Conservation (phyloP, 23 tunicate genomes). For the Clavelina lepadiformis region DNA sequence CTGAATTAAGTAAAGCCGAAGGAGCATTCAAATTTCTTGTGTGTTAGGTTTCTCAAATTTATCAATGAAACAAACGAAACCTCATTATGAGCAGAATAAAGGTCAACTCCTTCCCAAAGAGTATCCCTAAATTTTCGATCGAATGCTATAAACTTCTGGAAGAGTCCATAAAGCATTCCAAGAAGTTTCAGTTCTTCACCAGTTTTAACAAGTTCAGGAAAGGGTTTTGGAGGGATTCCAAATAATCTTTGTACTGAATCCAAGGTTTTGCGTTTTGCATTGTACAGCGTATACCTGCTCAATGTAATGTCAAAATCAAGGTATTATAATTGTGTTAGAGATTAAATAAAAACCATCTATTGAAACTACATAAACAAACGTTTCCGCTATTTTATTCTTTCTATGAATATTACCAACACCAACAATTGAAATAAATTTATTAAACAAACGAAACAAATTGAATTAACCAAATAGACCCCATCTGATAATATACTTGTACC, state of each 20-base stretch:
- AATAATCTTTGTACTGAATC: conserved; percentile 77
- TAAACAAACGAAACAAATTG: too few relatives aligned
- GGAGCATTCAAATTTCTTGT: neutral
- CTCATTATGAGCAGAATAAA: conserved; percentile 56
- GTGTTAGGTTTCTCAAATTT: neutral
- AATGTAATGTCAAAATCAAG: neutral
- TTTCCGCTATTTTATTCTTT: too few relatives aligned
- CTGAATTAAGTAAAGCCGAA: neutral
- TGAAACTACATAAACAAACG: neutral
- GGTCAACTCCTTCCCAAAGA: conserved; percentile 82
- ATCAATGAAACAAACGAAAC: too few relatives aligned
- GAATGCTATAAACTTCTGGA: conserved; percentile 81
- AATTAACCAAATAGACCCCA: too few relatives aligned
- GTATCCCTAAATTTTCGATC: conserved; percentile 81
- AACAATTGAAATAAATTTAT: too few relatives aligned
- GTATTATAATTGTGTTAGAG: neutral
- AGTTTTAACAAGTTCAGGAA: conserved; percentile 81
- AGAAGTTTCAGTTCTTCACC: conserved; percentile 82
- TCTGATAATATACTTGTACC: too few relatives aligned
- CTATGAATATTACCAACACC: too few relatives aligned
- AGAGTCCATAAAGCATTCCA: conserved; percentile 80
- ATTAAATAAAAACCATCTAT: neutral
- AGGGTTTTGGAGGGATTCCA: conserved; percentile 83
- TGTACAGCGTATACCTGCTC: conserved; percentile 62
- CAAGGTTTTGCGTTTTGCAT: conserved; percentile 71